phyloP scores from a whole-genome alignment of 2,797 vertebrate genomes.

The Denticeps clupeoides region DNA sequence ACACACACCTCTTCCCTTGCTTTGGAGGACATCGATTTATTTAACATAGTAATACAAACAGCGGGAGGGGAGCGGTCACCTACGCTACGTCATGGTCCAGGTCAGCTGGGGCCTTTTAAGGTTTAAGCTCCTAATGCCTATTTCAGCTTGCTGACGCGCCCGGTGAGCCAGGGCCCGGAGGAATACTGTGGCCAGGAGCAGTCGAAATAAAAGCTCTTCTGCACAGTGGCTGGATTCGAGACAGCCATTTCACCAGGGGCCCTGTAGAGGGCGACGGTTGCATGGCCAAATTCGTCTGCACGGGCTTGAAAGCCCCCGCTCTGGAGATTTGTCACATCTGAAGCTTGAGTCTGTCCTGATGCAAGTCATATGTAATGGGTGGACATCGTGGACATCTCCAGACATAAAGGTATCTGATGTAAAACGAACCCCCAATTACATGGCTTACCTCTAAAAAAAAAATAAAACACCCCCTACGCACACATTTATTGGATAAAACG shows the following conservation, averaged over 20 bases:
- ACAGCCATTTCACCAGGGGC: no score
- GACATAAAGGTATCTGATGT: background rate
- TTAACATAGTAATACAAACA: slow-evolving; percentile 35
- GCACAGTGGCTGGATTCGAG: no score
- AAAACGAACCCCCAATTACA: slow-evolving; percentile 1
- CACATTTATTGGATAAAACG: no score
- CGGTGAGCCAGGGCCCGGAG: slow-evolving; percentile 24
- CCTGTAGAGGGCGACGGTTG: no score
- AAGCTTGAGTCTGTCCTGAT: background rate
- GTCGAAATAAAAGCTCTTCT: background rate
- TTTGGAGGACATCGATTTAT: slow-evolving; percentile 40
- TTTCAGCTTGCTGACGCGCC: slow-evolving; percentile 14
- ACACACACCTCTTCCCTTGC: slow-evolving; percentile 14
- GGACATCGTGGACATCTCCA: background rate
- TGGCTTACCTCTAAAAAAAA: no score
- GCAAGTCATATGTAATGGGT: background rate
- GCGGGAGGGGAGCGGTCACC: slow-evolving; percentile 25
- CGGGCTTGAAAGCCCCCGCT: no score
- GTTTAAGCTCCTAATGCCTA: slow-evolving; percentile 14
- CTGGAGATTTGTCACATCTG: background rate
- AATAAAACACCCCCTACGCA: no score
- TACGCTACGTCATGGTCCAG: slow-evolving; percentile 8
- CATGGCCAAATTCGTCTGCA: no score
- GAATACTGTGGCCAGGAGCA: background rate
- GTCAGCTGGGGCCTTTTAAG: background rate